Evolutionary conservation across 2,797 vertebrate genomes (phyloP).

Genomic region (Enteromius trimaculatus): DNA sequence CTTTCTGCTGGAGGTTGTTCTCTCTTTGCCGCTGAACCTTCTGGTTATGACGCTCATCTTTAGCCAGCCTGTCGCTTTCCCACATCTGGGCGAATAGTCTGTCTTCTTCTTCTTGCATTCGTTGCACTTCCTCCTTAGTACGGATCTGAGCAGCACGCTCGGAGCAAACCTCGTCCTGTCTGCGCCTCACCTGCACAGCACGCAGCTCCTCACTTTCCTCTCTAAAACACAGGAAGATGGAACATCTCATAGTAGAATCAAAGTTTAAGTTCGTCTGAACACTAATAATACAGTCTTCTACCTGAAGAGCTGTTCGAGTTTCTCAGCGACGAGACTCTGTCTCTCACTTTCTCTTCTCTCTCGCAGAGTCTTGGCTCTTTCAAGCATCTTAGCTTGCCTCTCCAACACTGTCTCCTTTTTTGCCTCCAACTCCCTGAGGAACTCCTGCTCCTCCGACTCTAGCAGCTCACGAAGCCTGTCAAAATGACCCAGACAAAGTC

Average conservation of each 20-base stretch:
- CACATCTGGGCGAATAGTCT: constrained; percentile 77
- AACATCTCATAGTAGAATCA: not conserved
- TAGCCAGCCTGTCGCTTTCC: constrained; percentile 80
- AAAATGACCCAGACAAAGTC: not conserved
- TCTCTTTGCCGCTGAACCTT: constrained; percentile 55
- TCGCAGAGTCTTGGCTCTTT: constrained; percentile 73
- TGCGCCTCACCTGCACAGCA: constrained; percentile 34
- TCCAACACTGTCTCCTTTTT: constrained; percentile 76
- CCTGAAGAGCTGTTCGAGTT: constrained; percentile 89
- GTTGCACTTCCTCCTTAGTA: constrained; percentile 68
- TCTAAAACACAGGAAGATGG: constrained; percentile 60
- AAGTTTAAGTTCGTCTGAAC: not conserved
- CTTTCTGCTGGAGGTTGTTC: constrained; percentile 61
- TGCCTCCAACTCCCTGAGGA: constrained; percentile 77
- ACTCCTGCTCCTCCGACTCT: constrained; percentile 80
- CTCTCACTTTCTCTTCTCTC: constrained; percentile 84
- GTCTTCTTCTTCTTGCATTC: constrained; percentile 76
- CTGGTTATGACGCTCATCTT: constrained; percentile 71
- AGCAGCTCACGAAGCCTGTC: constrained; percentile 83
- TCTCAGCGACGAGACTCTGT: constrained; percentile 79
- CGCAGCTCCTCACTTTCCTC: constrained; percentile 81
- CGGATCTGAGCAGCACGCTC: constrained; percentile 80
- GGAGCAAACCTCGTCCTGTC: constrained; percentile 69
- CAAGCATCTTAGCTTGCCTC: constrained; percentile 79
- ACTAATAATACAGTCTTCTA: constrained; percentile 60